Conservation (phyloP, 2,797 vertebrate genomes). For the Cossypha caffra region DNA sequence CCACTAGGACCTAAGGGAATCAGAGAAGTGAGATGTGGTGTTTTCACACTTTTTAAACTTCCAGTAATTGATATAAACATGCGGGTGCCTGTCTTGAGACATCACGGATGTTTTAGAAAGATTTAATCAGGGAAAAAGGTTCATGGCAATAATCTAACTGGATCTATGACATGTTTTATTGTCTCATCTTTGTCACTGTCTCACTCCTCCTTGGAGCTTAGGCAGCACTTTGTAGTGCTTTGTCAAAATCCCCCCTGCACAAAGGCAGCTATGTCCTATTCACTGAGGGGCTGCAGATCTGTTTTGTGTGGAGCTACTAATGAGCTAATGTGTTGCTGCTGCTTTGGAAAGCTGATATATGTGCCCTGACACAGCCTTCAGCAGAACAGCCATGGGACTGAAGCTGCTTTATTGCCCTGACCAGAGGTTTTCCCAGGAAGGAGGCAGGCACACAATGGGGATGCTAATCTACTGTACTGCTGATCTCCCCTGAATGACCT, state of each 20-base stretch:
- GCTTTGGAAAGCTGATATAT: constrained; percentile 21
- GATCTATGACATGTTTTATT: neutral
- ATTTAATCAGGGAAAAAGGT: neutral
- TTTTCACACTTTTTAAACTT: neutral
- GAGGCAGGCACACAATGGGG: constrained; percentile 20
- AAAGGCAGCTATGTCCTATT: neutral
- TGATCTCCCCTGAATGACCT: constrained; percentile 23
- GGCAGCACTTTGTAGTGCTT: neutral
- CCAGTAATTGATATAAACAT: neutral
- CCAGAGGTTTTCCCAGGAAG: neutral
- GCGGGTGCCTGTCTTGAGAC: neutral
- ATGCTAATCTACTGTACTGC: constrained; percentile 27
- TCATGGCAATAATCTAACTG: neutral
- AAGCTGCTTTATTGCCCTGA: neutral
- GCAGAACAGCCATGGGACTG: neutral
- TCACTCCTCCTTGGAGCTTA: neutral
- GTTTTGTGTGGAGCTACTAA: neutral
- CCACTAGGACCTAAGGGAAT: neutral
- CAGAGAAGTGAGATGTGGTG: neutral
- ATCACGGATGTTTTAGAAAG: neutral
- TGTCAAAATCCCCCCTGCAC: neutral
- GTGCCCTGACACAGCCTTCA: neutral
- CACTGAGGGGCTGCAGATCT: neutral
- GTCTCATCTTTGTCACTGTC: neutral
- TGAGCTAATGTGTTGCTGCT: constrained; percentile 1